Evolutionary conservation across 2,888 invertebrate species (phyloP), one percentile per base, ranked within the genome.

Genomic region (Dysmachus trigonus): DNA sequence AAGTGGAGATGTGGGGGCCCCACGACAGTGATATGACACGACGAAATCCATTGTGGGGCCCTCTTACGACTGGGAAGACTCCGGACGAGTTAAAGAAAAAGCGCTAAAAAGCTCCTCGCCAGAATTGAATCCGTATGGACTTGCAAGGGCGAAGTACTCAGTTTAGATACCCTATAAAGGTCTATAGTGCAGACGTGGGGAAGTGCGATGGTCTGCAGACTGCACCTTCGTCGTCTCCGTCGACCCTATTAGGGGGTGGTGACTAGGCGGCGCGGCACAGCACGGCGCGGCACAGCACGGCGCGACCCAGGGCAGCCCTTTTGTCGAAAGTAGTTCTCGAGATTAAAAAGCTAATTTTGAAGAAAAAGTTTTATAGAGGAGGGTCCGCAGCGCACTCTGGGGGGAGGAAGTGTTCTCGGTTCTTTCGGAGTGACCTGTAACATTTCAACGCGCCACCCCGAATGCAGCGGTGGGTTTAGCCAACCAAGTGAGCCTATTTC

Each of bases 261-360:
- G 62, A 10, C 62, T n/a, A 47, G 79, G 79, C 2, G 18, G 51
- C 27, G 22, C 76, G 31, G 3, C 38, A 22, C 15, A 10, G 47
- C 6, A 4, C 41, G 27, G 51, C 51, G 53, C 76, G 31, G 3
- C 38, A 22, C 15, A 10, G 47, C 6, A 4, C 41, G 27, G 51
- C 51, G 53, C n/a, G n/a, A n/a, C 81, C 81, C 7, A 31, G 31
- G 10, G 10, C 53, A 51, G 30, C 31, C 31, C 53, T 41, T 41
- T 10, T 31, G 33, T n/a, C 47, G 81, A 81, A 81, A 81, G 81
- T 81, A 81, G 35, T 81, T 81, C 81, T 81, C 51, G 62, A 81
- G 62, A 81, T 81, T 81, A 53, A 81, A 81, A 81, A 81, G 81
- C 81, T 33, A 81, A 81, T 81, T 81, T 81, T 33, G 53, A 81